Evolutionary conservation across 2,888 invertebrate species (phyloP).

Genomic region (Coelopa pilipes): DNA sequence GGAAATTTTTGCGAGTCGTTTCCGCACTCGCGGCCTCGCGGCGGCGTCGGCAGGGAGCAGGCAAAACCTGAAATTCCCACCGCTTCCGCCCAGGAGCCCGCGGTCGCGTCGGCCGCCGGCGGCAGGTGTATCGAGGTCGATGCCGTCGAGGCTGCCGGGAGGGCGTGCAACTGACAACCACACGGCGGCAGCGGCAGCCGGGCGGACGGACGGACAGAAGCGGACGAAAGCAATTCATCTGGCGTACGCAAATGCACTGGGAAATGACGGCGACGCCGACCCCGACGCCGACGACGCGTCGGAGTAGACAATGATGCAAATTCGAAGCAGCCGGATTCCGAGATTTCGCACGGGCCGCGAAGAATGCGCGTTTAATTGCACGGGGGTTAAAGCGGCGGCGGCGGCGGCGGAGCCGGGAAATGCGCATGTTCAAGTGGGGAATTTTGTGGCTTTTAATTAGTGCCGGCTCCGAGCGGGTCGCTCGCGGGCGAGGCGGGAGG

Average conservation of each 20-base stretch:
- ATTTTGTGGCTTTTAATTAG: slow-evolving; percentile 28
- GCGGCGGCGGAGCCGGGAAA: slow-evolving; percentile 1
- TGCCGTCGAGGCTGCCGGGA: not conserved
- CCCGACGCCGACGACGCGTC: slow-evolving; percentile 6
- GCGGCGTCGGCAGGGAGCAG: too few relatives aligned
- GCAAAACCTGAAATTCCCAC: not conserved
- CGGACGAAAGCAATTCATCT: slow-evolving; percentile 21
- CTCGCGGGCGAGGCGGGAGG: not conserved
- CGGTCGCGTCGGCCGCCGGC: too few relatives aligned
- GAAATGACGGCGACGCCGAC: slow-evolving; percentile 1
- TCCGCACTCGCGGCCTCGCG: too few relatives aligned
- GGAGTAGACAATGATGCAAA: slow-evolving; percentile 29
- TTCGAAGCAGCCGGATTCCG: slow-evolving; percentile 31
- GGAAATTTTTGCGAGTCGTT: not conserved
- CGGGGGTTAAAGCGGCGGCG: slow-evolving; percentile 4
- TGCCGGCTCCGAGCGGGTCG: not conserved
- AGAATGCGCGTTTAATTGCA: slow-evolving; percentile 16
- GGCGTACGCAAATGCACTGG: slow-evolving; percentile 20
- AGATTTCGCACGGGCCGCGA: slow-evolving; percentile 40
- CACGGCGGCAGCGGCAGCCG: not conserved
- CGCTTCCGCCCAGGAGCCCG: not conserved
- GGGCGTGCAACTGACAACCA: slow-evolving; percentile 21
- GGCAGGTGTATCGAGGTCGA: slow-evolving; percentile 8
- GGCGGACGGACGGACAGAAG: too few relatives aligned
- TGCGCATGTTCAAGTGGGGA: slow-evolving; percentile 34